Conservation (phyloP, 2,113 vertebrate species). For the mouse (Mus musculus) region DNA sequence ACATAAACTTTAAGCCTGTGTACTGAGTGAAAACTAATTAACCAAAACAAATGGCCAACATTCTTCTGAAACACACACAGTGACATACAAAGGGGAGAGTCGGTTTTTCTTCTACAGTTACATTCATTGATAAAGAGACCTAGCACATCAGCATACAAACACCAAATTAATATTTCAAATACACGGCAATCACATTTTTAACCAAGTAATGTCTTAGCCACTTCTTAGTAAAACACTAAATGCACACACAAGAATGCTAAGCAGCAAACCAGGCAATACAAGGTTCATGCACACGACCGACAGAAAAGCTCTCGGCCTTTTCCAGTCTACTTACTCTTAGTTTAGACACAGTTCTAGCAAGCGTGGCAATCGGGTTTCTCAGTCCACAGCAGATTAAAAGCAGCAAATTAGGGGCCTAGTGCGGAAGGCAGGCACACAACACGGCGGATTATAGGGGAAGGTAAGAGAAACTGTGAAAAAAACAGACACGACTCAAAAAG, state of each 20-base stretch:
- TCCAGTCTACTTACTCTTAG: conserved; percentile 76
- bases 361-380: conserved; percentile 68
- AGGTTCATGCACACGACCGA: conserved; percentile 45
- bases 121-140: conserved; percentile 43
- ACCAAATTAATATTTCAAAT: conserved; percentile 57
- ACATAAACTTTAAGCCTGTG: conserved; percentile 19
- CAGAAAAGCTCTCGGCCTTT: conserved; percentile 13
- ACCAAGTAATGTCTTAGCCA: conserved; percentile 47
- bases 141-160: conserved; percentile 59
- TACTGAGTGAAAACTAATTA: conserved; percentile 16
- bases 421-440: conserved; percentile 70
- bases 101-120: conserved; percentile 40
- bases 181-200: conserved; percentile 23
- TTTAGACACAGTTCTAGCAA: conserved; percentile 73
- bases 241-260: conserved; percentile 27
- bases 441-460: conserved; percentile 67
- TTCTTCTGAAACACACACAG: conserved; percentile 62
- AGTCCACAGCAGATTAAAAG: conserved; percentile 70
- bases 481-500: conserved; percentile 52
- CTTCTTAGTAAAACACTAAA: conserved; percentile 30
- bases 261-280: neutral
- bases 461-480: conserved; percentile 66
- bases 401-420: conserved; percentile 67
- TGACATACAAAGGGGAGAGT: conserved; percentile 30
- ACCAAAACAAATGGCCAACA: conserved; percentile 34